Conservation (phyloP, 1,140 invertebrate genomes). For the Polypedilum pembai region DNA sequence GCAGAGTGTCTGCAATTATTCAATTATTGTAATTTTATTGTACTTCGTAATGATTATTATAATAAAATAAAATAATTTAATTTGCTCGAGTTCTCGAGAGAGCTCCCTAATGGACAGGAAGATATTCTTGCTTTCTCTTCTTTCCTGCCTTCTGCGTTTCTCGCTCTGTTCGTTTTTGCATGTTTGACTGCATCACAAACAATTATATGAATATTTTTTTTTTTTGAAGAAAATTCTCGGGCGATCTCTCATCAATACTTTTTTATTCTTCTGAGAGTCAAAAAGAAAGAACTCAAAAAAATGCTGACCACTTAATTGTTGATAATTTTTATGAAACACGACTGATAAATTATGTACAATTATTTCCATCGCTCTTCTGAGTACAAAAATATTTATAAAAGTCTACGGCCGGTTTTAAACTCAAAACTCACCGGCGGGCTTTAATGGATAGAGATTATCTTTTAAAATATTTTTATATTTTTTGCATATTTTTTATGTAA, state of each 20-base stretch:
- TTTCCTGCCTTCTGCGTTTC: not conserved
- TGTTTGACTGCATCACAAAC: not conserved
- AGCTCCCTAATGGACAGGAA: not conserved
- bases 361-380: not conserved
- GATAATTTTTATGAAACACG: constrained; percentile 18
- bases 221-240: not conserved
- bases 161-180: not conserved
- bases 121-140: not conserved
- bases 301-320: constrained; percentile 2
- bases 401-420: not conserved
- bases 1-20: constrained; percentile 4
- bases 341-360: constrained; percentile 14
- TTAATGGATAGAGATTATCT: constrained; percentile 12
- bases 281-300: not conserved
- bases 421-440: not conserved
- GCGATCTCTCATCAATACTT: not conserved
- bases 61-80: constrained; percentile 20
- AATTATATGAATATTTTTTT: not conserved
- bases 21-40: constrained; percentile 13
- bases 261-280: not conserved
- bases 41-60: constrained; percentile 1
- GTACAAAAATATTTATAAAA: not conserved
- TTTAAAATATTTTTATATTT: constrained; percentile 8
- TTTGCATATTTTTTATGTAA: not conserved
- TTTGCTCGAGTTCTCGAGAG: not conserved